phyloP scores from a whole-genome alignment of 2,888 invertebrate species.

The Ypsolopha sequella region DNA sequence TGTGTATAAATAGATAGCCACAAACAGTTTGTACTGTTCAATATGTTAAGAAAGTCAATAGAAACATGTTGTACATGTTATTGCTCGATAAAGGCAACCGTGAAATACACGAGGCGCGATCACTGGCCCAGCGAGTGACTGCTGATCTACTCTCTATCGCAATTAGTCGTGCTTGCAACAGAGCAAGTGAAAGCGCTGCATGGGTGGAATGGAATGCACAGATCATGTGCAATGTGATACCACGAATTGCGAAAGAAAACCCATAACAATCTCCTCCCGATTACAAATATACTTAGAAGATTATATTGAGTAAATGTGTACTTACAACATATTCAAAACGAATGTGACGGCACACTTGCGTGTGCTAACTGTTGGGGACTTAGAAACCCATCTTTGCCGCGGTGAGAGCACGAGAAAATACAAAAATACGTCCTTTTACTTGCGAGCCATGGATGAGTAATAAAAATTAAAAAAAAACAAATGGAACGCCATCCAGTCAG shows the following conservation, averaged over 20 bases:
- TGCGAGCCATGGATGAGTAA: constrained; percentile 60
- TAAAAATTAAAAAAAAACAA: constrained; percentile 36
- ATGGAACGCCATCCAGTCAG: neutral
- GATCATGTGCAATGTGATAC: no score
- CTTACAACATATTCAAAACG: constrained; percentile 77
- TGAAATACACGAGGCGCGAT: constrained; percentile 1
- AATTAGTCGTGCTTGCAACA: constrained; percentile 7
- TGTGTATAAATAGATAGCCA: no score
- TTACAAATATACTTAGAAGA: neutral
- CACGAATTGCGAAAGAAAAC: neutral
- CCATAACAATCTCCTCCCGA: neutral
- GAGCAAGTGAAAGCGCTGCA: constrained; percentile 8
- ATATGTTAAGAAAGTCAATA: no score
- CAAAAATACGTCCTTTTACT: constrained; percentile 53
- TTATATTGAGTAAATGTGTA: constrained; percentile 24
- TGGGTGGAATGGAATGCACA: no score
- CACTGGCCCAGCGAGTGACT: constrained; percentile 6
- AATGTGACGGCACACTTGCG: constrained; percentile 78
- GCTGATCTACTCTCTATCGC: constrained; percentile 6
- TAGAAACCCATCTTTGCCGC: constrained; percentile 83
- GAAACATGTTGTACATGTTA: neutral
- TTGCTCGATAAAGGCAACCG: neutral
- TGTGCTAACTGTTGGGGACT: constrained; percentile 75
- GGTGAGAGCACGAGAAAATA: constrained; percentile 60
- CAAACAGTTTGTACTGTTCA: no score